A percentile compares a stretch with the other conserved stretches of the same genome.
Evolutionary conservation across 2,113 vertebrate species (phyloP).

Genomic region (Sinocyclocheilus anshuiensis): DNA sequence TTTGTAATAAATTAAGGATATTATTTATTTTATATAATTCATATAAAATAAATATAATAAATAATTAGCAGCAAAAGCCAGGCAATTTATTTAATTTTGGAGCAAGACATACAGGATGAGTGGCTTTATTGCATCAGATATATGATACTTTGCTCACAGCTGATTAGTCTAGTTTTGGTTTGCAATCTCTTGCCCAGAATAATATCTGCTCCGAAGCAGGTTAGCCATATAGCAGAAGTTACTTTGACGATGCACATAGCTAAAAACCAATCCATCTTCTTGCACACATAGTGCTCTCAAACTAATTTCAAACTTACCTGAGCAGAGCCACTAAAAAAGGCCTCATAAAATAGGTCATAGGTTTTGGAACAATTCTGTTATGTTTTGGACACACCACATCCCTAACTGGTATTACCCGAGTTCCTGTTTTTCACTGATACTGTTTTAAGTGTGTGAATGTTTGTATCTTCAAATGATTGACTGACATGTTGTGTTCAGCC

Average conservation of each 20-base stretch:
- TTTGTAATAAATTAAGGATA: too few species aligned
- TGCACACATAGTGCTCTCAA: not conserved
- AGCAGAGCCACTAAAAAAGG: not conserved
- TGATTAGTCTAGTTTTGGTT: not conserved
- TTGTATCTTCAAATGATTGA: slow-evolving; percentile 1
- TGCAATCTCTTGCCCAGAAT: not conserved
- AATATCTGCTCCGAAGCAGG: not conserved
- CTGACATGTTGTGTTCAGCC: slow-evolving; percentile 6
- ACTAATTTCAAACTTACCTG: not conserved
- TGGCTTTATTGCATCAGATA: not conserved
- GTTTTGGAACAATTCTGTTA: not conserved
- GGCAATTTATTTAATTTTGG: not conserved
- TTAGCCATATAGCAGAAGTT: not conserved
- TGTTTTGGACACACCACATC: not conserved
- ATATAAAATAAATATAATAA: not conserved
- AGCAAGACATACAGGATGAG: not conserved
- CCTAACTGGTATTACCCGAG: not conserved
- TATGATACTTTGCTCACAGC: not conserved
- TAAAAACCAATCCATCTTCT: not conserved
- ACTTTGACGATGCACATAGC: not conserved
- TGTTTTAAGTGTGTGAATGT: slow-evolving; percentile 3
- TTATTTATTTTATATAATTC: too few species aligned
- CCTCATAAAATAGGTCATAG: not conserved
- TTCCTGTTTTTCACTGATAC: not conserved
- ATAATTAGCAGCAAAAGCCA: not conserved